Base-by-base conservation (phyloP, 2,888 invertebrate genomes). In the Habroteleia sp. region DNA sequence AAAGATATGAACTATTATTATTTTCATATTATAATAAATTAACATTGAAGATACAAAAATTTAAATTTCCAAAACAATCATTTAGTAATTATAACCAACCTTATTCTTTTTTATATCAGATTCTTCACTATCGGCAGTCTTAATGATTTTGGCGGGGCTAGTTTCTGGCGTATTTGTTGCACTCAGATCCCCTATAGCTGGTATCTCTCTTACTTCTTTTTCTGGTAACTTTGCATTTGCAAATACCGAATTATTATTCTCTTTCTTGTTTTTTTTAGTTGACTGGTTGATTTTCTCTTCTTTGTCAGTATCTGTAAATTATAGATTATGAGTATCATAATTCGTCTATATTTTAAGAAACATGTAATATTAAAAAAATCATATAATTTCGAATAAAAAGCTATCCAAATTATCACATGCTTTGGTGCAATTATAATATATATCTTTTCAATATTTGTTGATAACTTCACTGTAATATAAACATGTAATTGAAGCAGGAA, bases 221-320 rank as follows among this genome's bases (percentile, higher is more conserved):
- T 17, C 37, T 3, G 11, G 17, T 2, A 17, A 37, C 7, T 16
- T 16, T 2, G n/a, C 3, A 16, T 17, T 37, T 0, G 37, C 37
- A 16, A n/a, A 37, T 2, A 37, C 79, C 10, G 81, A 86, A 80
- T 88, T 88, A 66, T 88, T 88, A 75, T 88, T 88, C 63, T 88
- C 85, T 31, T 78, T 82, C 33, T 82, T 84, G 3, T 20, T 41
- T 33, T 79, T 81, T 37, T 81, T 83, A 25, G 6, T 20, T 20
- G 74, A 50, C 11, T 65, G 60, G 17, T 58, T 73, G 11, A 71
- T 63, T 42, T 73, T 78, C 48, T 20, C 20, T 77, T 58, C 8
- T 39, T 37, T 52, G 76, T 62, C 10, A 46, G 33, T 23, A 39
- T 63, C 74, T 74, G 60, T 14, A 74, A 69, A 54, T 10, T 39